Evolutionary conservation across 1,140 invertebrate genomes (phyloP), one percentile per base, ranked within the genome.

Genomic region (Caenorhabditis tropicalis): DNA sequence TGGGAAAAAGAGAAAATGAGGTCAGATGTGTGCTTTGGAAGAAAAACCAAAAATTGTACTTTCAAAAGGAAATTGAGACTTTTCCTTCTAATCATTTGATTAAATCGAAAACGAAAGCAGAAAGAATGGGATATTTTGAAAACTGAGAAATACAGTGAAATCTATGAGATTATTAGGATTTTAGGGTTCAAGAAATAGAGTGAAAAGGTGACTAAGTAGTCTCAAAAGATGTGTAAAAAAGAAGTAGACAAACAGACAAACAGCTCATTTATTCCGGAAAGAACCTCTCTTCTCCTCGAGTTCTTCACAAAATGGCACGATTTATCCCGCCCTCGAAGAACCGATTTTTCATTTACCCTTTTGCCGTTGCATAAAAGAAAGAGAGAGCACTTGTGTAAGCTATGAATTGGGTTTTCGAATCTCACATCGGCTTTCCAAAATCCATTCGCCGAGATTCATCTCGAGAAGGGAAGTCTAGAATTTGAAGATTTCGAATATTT

Each of bases 291-390:
- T 33, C 58, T 65, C 7, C 31, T 33, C 21, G 58, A 65, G 24
- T 19, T 19, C 16, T n/a, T 16, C 15, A n/a, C 29, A 31, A 74
- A 74, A 43, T 74, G 36, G n/a, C 65, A 9, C n/a, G 36, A 56
- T 27, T 15, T 31, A 10, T 21, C 65, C 33, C 36, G 5, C 36
- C 27, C 12, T 56, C n/a, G 10, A n/a, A n/a, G n/a, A 70, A 74
- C 65, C 65, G 65, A 74, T 74, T 74, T 74, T 74, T 74, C 65
- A 74, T 74, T 74, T 74, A 74, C 65, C 65, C 65, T 74, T 74
- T 74, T 43, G 65, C 65, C 49, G 65, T 74, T 74, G 65, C 65
- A 74, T 43, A 74, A 74, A 43, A 36, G 29, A 12, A n/a, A n/a
- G n/a, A 46, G 36, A 46, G 29, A 31, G 65, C 65, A 74, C 65